Percentiles rank a stretch among this genome's conserved stretches.
Evolutionary conservation across 2,797 vertebrate genomes (phyloP).

Genomic region (Pachyuromys duprasi): DNA sequence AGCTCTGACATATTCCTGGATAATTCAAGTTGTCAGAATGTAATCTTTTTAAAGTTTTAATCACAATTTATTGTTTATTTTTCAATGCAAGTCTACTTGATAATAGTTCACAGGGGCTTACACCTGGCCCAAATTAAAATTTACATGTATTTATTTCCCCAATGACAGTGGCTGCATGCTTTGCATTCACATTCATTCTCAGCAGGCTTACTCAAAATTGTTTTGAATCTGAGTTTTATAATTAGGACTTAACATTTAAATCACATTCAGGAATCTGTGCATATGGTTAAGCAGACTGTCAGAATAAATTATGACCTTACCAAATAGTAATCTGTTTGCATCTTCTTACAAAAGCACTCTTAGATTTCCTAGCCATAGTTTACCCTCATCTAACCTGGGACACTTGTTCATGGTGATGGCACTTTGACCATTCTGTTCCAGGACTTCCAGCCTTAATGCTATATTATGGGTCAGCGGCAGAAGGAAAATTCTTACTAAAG

Average conservation of each 20-base stretch:
- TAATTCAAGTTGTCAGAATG: constrained; percentile 29
- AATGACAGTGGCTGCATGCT: constrained; percentile 62
- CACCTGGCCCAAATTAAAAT: constrained; percentile 72
- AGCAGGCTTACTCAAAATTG: constrained; percentile 69
- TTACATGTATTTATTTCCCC: constrained; percentile 68
- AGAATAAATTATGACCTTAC: constrained; percentile 76
- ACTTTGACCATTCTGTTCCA: neutral
- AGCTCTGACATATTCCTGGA: neutral
- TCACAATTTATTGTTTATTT: constrained; percentile 55
- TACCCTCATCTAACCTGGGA: neutral
- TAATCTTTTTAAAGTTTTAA: constrained; percentile 50
- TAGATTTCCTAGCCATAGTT: constrained; percentile 26
- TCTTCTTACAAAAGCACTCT: constrained; percentile 61
- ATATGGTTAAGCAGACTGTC: constrained; percentile 79
- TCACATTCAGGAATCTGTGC: constrained; percentile 73
- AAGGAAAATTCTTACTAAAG: neutral
- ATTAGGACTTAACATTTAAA: constrained; percentile 79
- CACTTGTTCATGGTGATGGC: neutral
- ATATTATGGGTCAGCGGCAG: neutral
- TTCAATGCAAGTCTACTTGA: constrained; percentile 51
- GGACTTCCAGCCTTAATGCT: neutral
- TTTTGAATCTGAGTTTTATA: constrained; percentile 80
- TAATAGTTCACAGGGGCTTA: constrained; percentile 55
- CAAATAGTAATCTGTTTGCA: constrained; percentile 70
- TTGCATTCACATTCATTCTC: constrained; percentile 75